These are phyloP conservation scores for Ecdyonurus torrentis DNA, from an alignment of 2,888 invertebrate species.

Conservation along the genomic window DNA sequence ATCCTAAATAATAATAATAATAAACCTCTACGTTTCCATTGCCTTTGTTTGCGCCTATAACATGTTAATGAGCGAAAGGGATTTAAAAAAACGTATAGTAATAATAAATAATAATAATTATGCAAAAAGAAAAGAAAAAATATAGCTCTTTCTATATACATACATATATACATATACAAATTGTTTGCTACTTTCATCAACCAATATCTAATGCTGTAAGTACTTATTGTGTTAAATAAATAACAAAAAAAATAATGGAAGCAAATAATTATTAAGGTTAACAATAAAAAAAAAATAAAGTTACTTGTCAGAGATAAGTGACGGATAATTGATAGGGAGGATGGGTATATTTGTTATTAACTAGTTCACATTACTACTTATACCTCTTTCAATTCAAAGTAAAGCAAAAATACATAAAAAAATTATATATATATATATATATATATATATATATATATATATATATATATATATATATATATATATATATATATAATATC, in stretches of 20 bases:
- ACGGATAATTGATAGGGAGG: background rate
- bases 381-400: background rate
- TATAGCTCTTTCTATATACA: background rate
- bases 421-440: background rate
- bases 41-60: conserved; percentile 10
- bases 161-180: too few species aligned
- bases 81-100: conserved; percentile 10
- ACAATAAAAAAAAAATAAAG: background rate
- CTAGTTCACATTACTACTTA: background rate
- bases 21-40: conserved; percentile 12
- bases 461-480: too few species aligned
- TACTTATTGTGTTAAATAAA: background rate
- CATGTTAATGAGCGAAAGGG: conserved; percentile 6
- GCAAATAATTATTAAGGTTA: background rate
- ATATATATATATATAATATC: too few species aligned
- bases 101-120: conserved; percentile 6
- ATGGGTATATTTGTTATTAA: background rate
- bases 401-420: too few species aligned
- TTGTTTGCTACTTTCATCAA: background rate
- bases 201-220: background rate
- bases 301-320: background rate
- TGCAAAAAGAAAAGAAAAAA: background rate
- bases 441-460: conserved; percentile 6
- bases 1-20: background rate
- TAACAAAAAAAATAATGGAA: background rate